Percentiles rank a stretch among this genome's conserved stretches.
Conservation (phyloP, 2,113 vertebrate genomes). For the Pycnonotus jocosus region DNA sequence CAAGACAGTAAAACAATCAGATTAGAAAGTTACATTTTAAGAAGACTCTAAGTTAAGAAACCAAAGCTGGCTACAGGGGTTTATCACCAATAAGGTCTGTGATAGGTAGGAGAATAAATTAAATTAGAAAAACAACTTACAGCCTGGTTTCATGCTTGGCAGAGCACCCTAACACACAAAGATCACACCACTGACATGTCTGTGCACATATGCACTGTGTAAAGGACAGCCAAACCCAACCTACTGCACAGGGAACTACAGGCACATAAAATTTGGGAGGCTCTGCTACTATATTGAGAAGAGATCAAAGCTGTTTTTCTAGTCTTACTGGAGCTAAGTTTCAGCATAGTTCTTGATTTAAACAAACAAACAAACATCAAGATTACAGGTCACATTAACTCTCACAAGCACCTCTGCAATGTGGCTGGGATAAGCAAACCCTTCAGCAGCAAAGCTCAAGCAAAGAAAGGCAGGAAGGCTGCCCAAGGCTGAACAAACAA, state of each 20-base stretch:
- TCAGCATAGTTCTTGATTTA: neutral
- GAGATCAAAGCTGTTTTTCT: neutral
- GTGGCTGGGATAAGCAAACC: neutral
- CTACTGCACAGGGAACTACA: neutral
- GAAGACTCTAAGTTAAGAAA: neutral
- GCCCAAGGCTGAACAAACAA: neutral
- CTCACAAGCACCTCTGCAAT: neutral
- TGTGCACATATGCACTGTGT: fast-evolving
- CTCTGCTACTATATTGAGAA: neutral
- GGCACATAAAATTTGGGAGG: neutral
- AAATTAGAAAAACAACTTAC: neutral
- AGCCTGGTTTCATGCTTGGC: neutral
- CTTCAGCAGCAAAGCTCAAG: neutral
- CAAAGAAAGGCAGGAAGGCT: neutral
- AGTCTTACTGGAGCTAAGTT: neutral
- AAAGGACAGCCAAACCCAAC: neutral
- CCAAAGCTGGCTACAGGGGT: neutral
- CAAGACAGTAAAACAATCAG: neutral
- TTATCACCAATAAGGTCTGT: neutral
- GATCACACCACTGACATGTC: fast-evolving
- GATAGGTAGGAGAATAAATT: neutral
- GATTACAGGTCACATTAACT: neutral
- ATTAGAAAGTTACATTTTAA: neutral
- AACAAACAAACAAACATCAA: too few relatives aligned
- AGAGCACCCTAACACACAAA: neutral